phyloP scores from a whole-genome alignment of 1,140 invertebrate species.

The Ceratina japonica region DNA sequence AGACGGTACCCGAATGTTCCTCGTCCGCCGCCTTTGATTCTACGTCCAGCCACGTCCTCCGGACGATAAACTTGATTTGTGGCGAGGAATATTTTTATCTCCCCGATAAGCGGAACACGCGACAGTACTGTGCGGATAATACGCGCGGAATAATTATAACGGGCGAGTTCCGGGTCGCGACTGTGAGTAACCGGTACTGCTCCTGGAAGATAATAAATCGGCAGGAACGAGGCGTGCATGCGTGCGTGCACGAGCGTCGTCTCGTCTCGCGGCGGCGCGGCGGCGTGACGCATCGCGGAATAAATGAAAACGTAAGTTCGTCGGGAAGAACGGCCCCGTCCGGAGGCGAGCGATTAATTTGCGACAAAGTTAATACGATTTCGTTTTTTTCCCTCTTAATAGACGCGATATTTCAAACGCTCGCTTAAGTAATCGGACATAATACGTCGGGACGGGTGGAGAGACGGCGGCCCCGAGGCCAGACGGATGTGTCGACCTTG shows the following conservation, averaged over 20 bases:
- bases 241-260: neutral
- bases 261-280: neutral
- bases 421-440: constrained; percentile 18
- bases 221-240: constrained; percentile 23
- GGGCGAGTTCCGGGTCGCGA: constrained; percentile 55
- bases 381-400: neutral
- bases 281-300: constrained; percentile 34
- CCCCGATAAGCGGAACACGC: constrained; percentile 24
- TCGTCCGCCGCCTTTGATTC: constrained; percentile 2
- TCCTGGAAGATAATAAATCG: constrained; percentile 46
- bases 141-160: constrained; percentile 53
- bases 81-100: constrained; percentile 12
- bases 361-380: neutral
- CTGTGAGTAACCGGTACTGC: constrained; percentile 40
- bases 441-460: neutral
- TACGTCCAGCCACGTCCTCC: constrained; percentile 4
- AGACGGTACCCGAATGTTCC: neutral
- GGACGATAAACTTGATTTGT: constrained; percentile 45
- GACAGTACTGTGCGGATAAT: constrained; percentile 28
- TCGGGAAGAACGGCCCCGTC: constrained; percentile 21
- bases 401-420: constrained; percentile 3
- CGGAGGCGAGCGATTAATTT: constrained; percentile 7
- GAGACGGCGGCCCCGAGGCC: constrained; percentile 1
- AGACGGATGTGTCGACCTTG: constrained; percentile 13
- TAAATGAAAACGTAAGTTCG: constrained; percentile 41